These are phyloP conservation scores for Spermophilus dauricus DNA, from an alignment of 2,113 vertebrate genomes.

Conservation along the genomic window DNA sequence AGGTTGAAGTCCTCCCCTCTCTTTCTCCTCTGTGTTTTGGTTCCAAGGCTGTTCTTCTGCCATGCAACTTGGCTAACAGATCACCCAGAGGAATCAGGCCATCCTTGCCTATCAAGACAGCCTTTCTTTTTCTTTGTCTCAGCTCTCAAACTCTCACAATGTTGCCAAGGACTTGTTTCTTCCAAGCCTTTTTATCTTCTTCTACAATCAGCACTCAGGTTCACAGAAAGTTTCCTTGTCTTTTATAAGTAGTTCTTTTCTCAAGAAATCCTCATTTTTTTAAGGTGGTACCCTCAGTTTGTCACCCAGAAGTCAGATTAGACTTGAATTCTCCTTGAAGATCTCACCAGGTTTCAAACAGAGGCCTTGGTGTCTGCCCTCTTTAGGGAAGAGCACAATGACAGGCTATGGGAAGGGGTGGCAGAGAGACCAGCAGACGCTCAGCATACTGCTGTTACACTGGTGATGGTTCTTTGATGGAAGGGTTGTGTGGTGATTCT, in stretches of 20 bases:
- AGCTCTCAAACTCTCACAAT: neutral
- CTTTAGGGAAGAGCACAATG: neutral
- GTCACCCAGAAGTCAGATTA: neutral
- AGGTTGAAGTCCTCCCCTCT: neutral
- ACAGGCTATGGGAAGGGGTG: neutral
- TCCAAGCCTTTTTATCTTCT: neutral
- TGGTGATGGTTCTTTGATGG: neutral
- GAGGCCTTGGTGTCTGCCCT: neutral
- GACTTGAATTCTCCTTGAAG: neutral
- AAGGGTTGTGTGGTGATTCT: neutral
- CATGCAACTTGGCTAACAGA: neutral
- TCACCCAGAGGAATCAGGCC: neutral
- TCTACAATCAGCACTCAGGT: neutral
- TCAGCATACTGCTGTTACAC: neutral
- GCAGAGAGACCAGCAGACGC: neutral
- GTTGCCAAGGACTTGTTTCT: neutral
- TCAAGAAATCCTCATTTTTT: conserved; percentile 2
- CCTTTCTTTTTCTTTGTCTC: neutral
- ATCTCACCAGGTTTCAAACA: neutral
- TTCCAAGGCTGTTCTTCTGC: neutral
- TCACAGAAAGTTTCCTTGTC: neutral
- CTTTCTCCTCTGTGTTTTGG: neutral
- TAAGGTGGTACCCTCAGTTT: neutral
- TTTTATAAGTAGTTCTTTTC: neutral
- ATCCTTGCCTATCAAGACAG: neutral